A percentile compares a stretch with the other conserved stretches of the same genome.
These are phyloP conservation scores for Gobius niger DNA, from an alignment of 2,113 vertebrate genomes.

Conservation along the genomic window DNA sequence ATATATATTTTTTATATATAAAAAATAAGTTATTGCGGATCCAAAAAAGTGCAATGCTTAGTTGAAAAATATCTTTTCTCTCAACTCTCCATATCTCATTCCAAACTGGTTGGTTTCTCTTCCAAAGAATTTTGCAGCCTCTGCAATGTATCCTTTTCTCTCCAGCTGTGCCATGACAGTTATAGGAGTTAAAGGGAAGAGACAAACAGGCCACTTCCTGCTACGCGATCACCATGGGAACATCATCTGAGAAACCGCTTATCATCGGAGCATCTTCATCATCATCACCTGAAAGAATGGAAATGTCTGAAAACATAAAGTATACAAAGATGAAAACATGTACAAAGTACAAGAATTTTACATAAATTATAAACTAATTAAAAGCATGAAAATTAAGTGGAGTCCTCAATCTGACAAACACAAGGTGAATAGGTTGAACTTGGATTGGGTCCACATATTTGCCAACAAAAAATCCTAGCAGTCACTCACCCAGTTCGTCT, in stretches of 20 bases:
- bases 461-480: not conserved
- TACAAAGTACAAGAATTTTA: not conserved
- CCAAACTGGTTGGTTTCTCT: constrained; percentile 28
- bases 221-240: constrained; percentile 99
- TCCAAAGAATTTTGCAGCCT: constrained; percentile 2
- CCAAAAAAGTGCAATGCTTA: constrained; percentile 82
- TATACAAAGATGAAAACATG: not conserved
- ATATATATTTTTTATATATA: constrained; percentile 69
- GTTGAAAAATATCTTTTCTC: constrained; percentile 78
- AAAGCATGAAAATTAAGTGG: too few species aligned
- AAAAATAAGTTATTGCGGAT: constrained; percentile 86
- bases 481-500: constrained; percentile 87
- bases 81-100: constrained; percentile 46
- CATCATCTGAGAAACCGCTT: constrained; percentile 97
- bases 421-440: too few species aligned
- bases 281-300: constrained; percentile 83
- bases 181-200: not conserved
- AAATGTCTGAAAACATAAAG: constrained; percentile 2
- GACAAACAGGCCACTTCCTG: constrained; percentile 21
- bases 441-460: too few species aligned
- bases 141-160: not conserved
- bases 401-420: too few species aligned
- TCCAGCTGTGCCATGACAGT: constrained; percentile 6
- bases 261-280: constrained; percentile 98
- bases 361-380: not conserved